Evolutionary conservation across 2,797 vertebrate species (phyloP).

Genomic region (Borostomias antarcticus): DNA sequence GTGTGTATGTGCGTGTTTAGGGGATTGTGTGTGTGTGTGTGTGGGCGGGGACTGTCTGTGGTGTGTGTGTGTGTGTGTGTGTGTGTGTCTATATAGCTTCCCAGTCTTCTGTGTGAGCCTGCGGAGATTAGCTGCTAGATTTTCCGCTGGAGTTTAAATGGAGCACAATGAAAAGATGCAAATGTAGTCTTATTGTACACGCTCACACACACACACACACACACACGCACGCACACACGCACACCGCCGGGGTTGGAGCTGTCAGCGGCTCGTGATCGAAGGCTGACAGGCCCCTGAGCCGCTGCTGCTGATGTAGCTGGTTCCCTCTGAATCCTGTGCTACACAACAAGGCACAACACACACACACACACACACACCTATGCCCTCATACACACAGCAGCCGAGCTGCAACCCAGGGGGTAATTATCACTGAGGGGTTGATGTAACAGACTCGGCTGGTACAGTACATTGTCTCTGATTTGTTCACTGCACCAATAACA

Average conservation of each 20-base stretch:
- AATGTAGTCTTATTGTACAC: constrained; percentile 19
- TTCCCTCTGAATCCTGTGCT: constrained; percentile 7
- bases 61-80: neutral
- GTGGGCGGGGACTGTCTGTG: neutral
- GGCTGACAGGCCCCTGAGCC: too few species aligned
- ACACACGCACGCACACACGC: neutral
- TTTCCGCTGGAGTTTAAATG: constrained; percentile 43
- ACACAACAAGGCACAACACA: neutral
- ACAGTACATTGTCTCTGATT: too few species aligned
- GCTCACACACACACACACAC: constrained; percentile 28
- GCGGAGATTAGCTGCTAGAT: constrained; percentile 33
- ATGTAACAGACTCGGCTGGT: too few species aligned
- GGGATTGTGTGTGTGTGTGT: neutral
- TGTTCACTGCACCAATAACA: too few species aligned
- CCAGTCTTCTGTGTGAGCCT: constrained; percentile 34
- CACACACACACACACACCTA: neutral
- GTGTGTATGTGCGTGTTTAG: constrained; percentile 30
- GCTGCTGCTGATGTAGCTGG: too few species aligned
- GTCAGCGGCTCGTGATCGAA: too few species aligned
- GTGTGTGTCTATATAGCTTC: constrained; percentile 23
- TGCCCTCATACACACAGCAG: neutral
- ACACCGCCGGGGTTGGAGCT: constrained; percentile 28
- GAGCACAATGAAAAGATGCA: constrained; percentile 36
- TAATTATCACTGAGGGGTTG: too few species aligned
- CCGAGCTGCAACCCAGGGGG: too few species aligned